Evolutionary conservation across 2,113 vertebrate species (phyloP), one percentile per base, ranked within the genome.

Genomic region (Pavo muticus): DNA sequence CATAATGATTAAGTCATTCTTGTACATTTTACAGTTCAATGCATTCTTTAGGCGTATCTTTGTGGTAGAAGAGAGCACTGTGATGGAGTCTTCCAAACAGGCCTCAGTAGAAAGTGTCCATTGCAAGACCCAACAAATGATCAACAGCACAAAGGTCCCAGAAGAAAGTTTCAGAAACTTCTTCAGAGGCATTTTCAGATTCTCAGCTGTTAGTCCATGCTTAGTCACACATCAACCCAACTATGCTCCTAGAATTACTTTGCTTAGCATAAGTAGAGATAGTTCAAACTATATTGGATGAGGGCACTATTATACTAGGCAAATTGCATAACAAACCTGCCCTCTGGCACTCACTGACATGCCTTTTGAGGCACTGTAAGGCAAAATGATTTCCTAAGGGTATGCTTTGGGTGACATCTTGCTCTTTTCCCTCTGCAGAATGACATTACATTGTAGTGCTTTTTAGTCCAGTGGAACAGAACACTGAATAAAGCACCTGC

Each of bases 341-440:
- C 90, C 61, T 88, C 56, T 86, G 76, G 75, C 45, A 63, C 47
- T 84, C 42, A 9, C 9, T 93, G 79, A 60, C 64, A 80, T 1
- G 9, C 56, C 79, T 86, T 91, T 52, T 52, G 50, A 76, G 29
- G 39, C 15, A 30, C 18, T 83, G 6, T 20, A 30, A 80, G 50
- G n/a, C 56, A 95, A 83, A 77, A 1, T 64, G 94, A 74, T 95
- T 86, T 91, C 88, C 91, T 91, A 59, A 82, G 68, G 81, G 59
- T 84, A 59, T 63, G 61, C 37, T 75, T 83, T 77, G 54, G 65
- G 81, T 67, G 74, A 70, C 29, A 73, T 8, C 14, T 83, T 63
- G 23, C 19, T 76, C 73, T 78, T 57, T 79, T 57, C 9, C n/a
- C 54, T 84, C 19, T 32, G 23, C 50, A 67, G 79, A 81, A 56